Conservation (phyloP, 2,888 invertebrate genomes). For the Exocentrus adspersus region DNA sequence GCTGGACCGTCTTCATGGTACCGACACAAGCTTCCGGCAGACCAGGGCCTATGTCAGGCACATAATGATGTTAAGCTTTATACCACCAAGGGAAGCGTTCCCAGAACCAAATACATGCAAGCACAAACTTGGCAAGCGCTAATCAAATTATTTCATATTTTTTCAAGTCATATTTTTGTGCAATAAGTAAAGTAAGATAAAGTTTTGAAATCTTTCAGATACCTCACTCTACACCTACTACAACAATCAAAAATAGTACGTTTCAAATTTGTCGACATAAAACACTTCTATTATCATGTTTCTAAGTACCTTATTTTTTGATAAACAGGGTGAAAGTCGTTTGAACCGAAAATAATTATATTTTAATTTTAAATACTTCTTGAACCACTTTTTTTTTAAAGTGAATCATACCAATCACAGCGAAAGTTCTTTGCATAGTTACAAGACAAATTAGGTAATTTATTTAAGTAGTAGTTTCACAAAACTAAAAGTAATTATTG, state of each 20-base stretch:
- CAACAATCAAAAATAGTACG: constrained; percentile 5
- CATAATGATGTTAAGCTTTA: constrained; percentile 75
- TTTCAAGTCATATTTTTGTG: background rate
- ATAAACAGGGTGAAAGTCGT: too few relatives aligned
- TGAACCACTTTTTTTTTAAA: too few relatives aligned
- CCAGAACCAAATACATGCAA: constrained; percentile 68
- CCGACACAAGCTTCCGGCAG: constrained; percentile 79
- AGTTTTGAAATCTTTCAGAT: constrained; percentile 1
- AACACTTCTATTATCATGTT: too few relatives aligned
- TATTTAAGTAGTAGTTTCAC: too few relatives aligned
- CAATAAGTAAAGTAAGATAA: background rate
- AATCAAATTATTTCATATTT: constrained; percentile 26
- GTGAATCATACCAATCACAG: too few relatives aligned
- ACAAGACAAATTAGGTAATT: too few relatives aligned
- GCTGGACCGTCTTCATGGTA: constrained; percentile 84
- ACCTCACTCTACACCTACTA: background rate
- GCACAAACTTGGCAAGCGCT: constrained; percentile 57
- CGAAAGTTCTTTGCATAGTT: too few relatives aligned
- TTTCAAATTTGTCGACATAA: background rate
- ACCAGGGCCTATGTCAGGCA: constrained; percentile 78
- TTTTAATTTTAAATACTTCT: too few relatives aligned
- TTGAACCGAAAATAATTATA: too few relatives aligned
- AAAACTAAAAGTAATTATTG: too few relatives aligned
- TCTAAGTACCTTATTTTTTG: too few relatives aligned
- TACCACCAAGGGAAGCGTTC: constrained; percentile 74